These are phyloP conservation scores for Papilio elwesi DNA, from an alignment of 2,888 invertebrate genomes.

Conservation along the genomic window DNA sequence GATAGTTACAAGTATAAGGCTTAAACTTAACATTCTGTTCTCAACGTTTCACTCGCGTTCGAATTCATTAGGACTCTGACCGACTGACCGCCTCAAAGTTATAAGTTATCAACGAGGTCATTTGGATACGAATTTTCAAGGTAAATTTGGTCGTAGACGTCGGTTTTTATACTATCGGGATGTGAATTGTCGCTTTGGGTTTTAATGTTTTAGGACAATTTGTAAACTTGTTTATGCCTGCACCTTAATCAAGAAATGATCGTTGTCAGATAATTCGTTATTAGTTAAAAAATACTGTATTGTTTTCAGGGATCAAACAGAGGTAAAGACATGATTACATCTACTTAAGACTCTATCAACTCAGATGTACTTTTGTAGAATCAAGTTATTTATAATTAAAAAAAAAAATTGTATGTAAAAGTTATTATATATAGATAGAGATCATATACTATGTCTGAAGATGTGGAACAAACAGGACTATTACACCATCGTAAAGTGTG, in stretches of 20 bases:
- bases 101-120: neutral
- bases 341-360: too few species aligned
- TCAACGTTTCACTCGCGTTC: neutral
- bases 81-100: constrained; percentile 3
- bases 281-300: too few species aligned
- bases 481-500: too few species aligned
- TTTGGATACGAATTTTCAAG: neutral
- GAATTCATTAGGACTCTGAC: constrained; percentile 10
- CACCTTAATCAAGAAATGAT: neutral
- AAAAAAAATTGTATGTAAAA: too few species aligned
- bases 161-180: neutral
- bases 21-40: constrained; percentile 1
- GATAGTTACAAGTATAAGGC: neutral
- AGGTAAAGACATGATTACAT: too few species aligned
- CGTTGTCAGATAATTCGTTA: neutral
- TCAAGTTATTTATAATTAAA: too few species aligned
- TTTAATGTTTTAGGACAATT: neutral
- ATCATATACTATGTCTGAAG: too few species aligned
- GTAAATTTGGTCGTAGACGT: neutral
- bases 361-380: too few species aligned
- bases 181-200: neutral
- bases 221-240: neutral
- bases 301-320: too few species aligned
- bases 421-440: too few species aligned
- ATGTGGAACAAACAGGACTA: too few species aligned